Base-by-base conservation (phyloP, 2,888 invertebrate species). In the Zeuzera pyrina region DNA sequence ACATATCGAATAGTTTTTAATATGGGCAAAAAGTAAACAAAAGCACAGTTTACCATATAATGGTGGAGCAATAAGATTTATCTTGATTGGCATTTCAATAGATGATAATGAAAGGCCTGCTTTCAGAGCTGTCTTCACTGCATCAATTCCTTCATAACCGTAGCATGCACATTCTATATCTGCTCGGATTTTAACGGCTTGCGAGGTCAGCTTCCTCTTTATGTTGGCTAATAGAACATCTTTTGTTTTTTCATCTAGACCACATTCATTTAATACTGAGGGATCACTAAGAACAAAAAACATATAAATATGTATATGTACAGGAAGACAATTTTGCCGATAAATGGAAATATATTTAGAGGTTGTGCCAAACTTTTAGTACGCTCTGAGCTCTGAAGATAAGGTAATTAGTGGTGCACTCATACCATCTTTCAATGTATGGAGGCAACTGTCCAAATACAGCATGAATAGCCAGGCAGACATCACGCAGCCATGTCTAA, bases 51-150 rank as follows among this genome's bases (percentile, higher is more conserved):
- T 79, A 91, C 90, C 91, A 84, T 97, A 99, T 49, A 97, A 85
- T 32, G 99, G 99, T 16, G 99, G 98, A 3, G 99, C 99, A 64
- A 99, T 99, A 45, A 99, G 86, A 81, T 99, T 98, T 52, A 99
- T 99, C 87, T 97, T 97, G 50, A 99, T 96, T 0, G 98, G 97
- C 78, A 98, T 87, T 49, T 95, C 95, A 48, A 92, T 91, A 0
- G 95, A 96, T 2, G 98, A 97, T 31, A 95, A 85, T 23, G 92
- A 90, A 21, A 99, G 88, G 1, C 99, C 99, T 42, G 94, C 88
- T 67, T 90, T 92, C 23, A 99, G 79, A 0, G 99, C 96, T 25
- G 91, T 86, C 68, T 99, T 97, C 0, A 99, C 98, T 2, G 99
- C 99, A 79, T 99, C 98, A 45, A 99, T 98, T 15, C 99, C 99